Percentiles rank a stretch among this genome's conserved stretches.
Evolutionary conservation across 2,113 vertebrate genomes (phyloP).

Genomic region (Solea solea): DNA sequence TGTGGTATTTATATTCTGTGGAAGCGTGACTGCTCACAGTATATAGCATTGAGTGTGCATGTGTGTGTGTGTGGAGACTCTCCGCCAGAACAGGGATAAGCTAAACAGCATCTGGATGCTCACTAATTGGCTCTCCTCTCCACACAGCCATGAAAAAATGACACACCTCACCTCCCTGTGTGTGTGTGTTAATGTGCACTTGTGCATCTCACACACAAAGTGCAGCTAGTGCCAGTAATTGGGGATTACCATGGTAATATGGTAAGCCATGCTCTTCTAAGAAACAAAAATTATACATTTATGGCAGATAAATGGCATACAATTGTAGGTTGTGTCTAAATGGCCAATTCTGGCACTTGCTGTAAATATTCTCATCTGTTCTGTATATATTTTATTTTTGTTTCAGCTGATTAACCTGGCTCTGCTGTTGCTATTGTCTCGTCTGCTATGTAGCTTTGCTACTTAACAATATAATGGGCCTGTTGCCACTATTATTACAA

Average conservation of each 20-base stretch:
- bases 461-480: slow-evolving; percentile 59
- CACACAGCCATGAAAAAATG: slow-evolving; percentile 67
- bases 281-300: slow-evolving; percentile 51
- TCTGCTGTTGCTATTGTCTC: slow-evolving; percentile 44
- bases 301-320: slow-evolving; percentile 54
- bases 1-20: slow-evolving; percentile 47
- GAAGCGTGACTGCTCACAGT: slow-evolving; percentile 47
- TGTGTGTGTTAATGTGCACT: slow-evolving; percentile 31
- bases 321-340: slow-evolving; percentile 43
- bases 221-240: slow-evolving; percentile 63
- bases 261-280: slow-evolving; percentile 41
- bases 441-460: slow-evolving; percentile 28
- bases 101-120: slow-evolving; percentile 76
- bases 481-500: slow-evolving; percentile 40
- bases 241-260: slow-evolving; percentile 73
- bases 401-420: slow-evolving; percentile 53
- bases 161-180: slow-evolving; percentile 62
- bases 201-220: slow-evolving; percentile 26
- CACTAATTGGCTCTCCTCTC: slow-evolving; percentile 73
- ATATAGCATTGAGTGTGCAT: slow-evolving; percentile 9
- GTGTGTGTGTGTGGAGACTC: slow-evolving; percentile 23
- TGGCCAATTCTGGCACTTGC: slow-evolving; percentile 26
- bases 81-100: slow-evolving; percentile 67
- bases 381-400: slow-evolving; percentile 6
- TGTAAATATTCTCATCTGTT: slow-evolving; percentile 38